Conservation (phyloP, 2,113 vertebrate genomes). For the Ancistrus triradiatus region DNA sequence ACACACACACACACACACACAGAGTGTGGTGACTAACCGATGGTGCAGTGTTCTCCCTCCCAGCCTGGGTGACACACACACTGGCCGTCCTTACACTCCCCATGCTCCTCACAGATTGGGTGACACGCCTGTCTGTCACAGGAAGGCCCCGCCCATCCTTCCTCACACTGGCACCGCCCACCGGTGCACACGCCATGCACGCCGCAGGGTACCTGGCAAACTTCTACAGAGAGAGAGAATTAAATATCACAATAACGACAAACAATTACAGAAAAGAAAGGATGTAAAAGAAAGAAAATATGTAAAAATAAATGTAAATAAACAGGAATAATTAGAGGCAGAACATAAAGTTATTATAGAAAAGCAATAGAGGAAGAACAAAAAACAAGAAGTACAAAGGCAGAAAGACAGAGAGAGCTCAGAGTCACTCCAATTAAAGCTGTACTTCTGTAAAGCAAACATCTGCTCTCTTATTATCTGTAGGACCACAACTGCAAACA, state of each 20-base stretch:
- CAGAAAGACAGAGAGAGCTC: no score
- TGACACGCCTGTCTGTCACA: constrained; percentile 79
- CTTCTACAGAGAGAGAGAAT: constrained; percentile 57
- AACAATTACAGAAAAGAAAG: no score
- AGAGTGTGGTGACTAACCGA: constrained; percentile 73
- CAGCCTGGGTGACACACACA: constrained; percentile 96
- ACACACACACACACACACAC: no score
- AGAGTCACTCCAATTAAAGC: no score
- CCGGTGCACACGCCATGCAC: constrained; percentile 73
- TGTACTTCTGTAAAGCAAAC: no score
- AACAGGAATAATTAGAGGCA: neutral
- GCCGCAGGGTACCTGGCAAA: constrained; percentile 77
- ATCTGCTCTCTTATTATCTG: no score
- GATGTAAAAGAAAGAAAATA: neutral
- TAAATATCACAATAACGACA: neutral
- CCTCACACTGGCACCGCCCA: constrained; percentile 80
- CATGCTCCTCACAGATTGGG: constrained; percentile 81
- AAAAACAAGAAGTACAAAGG: neutral
- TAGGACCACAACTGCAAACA: no score
- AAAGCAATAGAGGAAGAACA: neutral
- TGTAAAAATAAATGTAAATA: neutral
- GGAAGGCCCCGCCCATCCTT: constrained; percentile 78
- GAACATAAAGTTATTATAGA: no score
- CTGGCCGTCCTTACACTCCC: constrained; percentile 89
- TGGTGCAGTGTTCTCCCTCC: constrained; percentile 97